These are phyloP conservation scores for Astyanax mexicanus DNA, from an alignment of 2,797 vertebrate genomes.

Conservation along the genomic window DNA sequence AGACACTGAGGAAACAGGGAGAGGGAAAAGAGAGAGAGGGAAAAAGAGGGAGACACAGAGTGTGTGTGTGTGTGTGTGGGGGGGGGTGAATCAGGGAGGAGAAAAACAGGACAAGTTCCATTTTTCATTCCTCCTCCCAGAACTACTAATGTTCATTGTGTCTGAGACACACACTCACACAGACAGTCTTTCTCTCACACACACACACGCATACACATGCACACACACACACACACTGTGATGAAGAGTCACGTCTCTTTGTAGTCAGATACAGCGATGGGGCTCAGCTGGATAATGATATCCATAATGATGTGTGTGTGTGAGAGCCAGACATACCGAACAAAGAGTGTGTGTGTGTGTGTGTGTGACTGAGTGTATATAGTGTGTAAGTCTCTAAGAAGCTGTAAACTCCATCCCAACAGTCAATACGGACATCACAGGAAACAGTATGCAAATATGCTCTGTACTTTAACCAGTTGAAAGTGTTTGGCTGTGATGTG, in stretches of 20 bases:
- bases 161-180: constrained; percentile 62
- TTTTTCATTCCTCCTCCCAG: constrained; percentile 61
- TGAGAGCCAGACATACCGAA: constrained; percentile 7
- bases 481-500: too few species aligned
- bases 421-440: too few species aligned
- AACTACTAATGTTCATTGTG: constrained; percentile 82
- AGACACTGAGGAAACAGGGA: constrained; percentile 52
- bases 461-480: too few species aligned
- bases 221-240: too few species aligned
- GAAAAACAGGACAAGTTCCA: constrained; percentile 40
- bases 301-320: constrained; percentile 29
- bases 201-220: too few species aligned
- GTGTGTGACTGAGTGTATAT: constrained; percentile 29
- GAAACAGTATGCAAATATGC: too few species aligned
- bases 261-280: constrained; percentile 27
- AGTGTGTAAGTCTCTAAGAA: not conserved
- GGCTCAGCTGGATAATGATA: constrained; percentile 41
- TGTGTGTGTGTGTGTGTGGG: too few species aligned
- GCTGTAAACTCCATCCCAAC: too few species aligned
- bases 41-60: constrained; percentile 54
- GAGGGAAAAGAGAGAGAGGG: not conserved
- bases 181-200: too few species aligned
- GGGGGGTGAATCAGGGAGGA: not conserved
- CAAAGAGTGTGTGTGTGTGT: not conserved
- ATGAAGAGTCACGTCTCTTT: constrained; percentile 18